Conservation (phyloP, 2,113 vertebrate species). For the Charadrius vociferus region DNA sequence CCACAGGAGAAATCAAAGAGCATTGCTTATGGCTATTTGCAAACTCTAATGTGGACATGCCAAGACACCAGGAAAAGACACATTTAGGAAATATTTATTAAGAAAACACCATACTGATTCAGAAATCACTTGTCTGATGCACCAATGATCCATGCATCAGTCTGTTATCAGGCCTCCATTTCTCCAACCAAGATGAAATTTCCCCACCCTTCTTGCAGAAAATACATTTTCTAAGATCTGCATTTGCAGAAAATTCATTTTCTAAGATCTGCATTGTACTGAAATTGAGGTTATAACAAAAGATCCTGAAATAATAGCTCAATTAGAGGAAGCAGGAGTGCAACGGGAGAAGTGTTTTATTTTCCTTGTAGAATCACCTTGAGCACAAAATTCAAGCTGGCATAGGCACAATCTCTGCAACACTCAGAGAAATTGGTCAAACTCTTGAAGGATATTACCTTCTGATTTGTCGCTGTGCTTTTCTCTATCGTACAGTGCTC, state of each 20-base stretch:
- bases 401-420: neutral
- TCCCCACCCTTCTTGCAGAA: neutral
- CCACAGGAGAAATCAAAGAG: neutral
- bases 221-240: neutral
- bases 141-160: neutral
- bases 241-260: neutral
- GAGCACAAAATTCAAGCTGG: neutral
- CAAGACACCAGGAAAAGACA: neutral
- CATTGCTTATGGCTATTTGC: accelerated
- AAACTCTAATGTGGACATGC: neutral
- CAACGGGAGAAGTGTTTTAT: neutral
- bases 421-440: neutral
- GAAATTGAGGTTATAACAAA: neutral
- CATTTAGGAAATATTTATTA: neutral
- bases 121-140: neutral
- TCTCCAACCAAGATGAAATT: neutral
- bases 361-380: neutral
- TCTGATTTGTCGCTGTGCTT: neutral
- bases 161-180: neutral
- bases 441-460: neutral
- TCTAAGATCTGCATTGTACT: neutral
- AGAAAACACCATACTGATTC: neutral
- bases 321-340: neutral
- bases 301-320: neutral
- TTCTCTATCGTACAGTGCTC: neutral